Conservation (phyloP, 2,888 invertebrate genomes). For the Helleia helle region DNA sequence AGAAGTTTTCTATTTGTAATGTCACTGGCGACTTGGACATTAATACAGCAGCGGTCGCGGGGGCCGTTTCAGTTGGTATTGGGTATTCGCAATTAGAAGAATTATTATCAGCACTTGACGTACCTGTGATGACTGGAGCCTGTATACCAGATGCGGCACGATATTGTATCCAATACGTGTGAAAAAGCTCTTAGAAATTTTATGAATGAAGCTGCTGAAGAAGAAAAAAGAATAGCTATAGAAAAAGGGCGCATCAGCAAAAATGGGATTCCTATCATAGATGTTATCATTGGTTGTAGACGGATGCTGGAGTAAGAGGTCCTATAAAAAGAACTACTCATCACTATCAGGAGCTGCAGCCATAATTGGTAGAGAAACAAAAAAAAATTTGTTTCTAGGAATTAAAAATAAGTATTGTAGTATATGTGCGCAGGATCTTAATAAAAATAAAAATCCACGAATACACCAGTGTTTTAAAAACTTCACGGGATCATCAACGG, state of each 20-base stretch:
- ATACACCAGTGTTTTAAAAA: neutral
- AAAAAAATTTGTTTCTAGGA: neutral
- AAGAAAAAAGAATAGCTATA: neutral
- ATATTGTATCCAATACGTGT: neutral
- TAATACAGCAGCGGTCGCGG: neutral
- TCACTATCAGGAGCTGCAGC: no score
- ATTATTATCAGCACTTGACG: neutral
- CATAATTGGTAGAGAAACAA: neutral
- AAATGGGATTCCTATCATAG: neutral
- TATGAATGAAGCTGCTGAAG: neutral
- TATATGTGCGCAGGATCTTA: neutral
- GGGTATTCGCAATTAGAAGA: neutral
- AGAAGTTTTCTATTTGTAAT: no score
- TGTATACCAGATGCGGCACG: neutral
- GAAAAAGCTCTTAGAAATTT: neutral
- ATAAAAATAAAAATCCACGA: neutral
- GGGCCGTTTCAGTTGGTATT: neutral
- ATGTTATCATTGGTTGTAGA: neutral
- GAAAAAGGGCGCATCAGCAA: neutral
- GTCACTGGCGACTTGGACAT: no score
- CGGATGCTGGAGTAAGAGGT: neutral
- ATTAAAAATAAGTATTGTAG: neutral
- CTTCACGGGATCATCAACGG: neutral
- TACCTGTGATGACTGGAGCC: neutral
- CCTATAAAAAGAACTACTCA: no score